A percentile compares a stretch with the other conserved stretches of the same genome.
Conservation (phyloP, 2,113 vertebrate species). For the Noturus placidus region DNA sequence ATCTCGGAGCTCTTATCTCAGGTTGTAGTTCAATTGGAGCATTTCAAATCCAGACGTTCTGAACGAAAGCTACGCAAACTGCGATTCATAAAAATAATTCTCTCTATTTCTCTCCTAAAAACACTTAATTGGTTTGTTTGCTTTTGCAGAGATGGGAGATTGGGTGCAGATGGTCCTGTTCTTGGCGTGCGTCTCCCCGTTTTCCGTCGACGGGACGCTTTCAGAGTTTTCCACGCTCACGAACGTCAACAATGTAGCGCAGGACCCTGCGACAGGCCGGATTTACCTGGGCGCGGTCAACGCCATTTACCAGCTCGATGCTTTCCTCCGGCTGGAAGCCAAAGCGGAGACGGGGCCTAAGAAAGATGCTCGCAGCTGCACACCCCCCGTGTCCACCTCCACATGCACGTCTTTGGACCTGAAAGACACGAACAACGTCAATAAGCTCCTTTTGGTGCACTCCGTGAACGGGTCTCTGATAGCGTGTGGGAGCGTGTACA, state of each 20-base stretch:
- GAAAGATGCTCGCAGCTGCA: constrained; percentile 83
- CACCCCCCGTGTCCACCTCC: constrained; percentile 80
- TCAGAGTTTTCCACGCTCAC: constrained; percentile 61
- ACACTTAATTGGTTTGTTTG: constrained; percentile 24
- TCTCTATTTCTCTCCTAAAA: not conserved
- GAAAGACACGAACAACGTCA: constrained; percentile 79
- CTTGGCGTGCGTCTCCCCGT: constrained; percentile 52
- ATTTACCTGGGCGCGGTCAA: constrained; percentile 91
- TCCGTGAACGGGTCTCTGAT: constrained; percentile 68
- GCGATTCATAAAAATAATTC: not conserved
- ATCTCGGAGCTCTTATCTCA: not conserved
- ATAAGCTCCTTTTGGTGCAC: constrained; percentile 89
- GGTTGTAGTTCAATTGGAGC: not conserved
- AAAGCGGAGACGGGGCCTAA: constrained; percentile 74
- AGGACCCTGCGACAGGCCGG: constrained; percentile 75
- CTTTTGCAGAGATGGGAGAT: constrained; percentile 70
- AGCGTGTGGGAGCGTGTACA: constrained; percentile 89
- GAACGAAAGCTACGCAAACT: not conserved
- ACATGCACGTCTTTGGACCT: constrained; percentile 75
- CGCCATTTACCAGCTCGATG: constrained; percentile 80
- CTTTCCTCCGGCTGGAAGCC: constrained; percentile 66
- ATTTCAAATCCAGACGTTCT: not conserved
- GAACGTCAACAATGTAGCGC: constrained; percentile 84
- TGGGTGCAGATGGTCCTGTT: constrained; percentile 66
- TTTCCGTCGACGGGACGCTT: constrained; percentile 46